Evolutionary conservation across 2,113 vertebrate species (phyloP), one percentile per base, ranked within the genome.

Genomic region (Perognathus longimembris): DNA sequence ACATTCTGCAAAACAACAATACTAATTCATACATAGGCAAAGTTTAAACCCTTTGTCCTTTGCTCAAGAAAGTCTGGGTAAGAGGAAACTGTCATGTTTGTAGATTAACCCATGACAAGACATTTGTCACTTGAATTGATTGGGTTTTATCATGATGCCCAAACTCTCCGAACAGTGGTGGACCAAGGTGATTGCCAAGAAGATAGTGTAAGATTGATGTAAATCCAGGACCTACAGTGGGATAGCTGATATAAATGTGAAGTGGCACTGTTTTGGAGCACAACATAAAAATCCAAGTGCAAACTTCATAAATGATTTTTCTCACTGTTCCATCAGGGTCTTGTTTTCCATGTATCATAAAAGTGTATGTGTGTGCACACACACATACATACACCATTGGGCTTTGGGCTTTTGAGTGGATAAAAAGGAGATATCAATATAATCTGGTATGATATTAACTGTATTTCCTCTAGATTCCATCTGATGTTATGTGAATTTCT

Each of bases 31-130:
- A 18, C 6, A 40, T 54, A 91, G 93, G 32, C 22, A 45, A 61
- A 93, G 89, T 57, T 57, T 32, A n/a, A 91, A 67, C 77, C 34
- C 81, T 90, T 54, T 88, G 57, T 88, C 75, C 67, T 90, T 34
- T 73, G 3, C 73, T 95, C 14, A 69, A 59, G 69, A 90, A 40
- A 90, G 30, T 80, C 22, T 91, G n/a, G 84, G 85, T 1, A 88
- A n/a, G 42, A 93, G 36, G 26, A 83, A 92, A 92, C 40, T 90
- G 63, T 74, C 91, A 70, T 75, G 91, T 59, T 87, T 69, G 30
- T 42, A 83, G 42, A 69, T 70, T 40, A 96, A 89, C 63, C 28
- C 36, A 73, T 70, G 45, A 11, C 28, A 22, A 85, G 20, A 90
- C 12, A 75, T 84, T 59, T 70, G 71, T 34, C 54, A 85, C 8